Evolutionary conservation across 2,888 invertebrate genomes (phyloP), one percentile per base, ranked within the genome.

Genomic region (Pachymerium ferrugineum): DNA sequence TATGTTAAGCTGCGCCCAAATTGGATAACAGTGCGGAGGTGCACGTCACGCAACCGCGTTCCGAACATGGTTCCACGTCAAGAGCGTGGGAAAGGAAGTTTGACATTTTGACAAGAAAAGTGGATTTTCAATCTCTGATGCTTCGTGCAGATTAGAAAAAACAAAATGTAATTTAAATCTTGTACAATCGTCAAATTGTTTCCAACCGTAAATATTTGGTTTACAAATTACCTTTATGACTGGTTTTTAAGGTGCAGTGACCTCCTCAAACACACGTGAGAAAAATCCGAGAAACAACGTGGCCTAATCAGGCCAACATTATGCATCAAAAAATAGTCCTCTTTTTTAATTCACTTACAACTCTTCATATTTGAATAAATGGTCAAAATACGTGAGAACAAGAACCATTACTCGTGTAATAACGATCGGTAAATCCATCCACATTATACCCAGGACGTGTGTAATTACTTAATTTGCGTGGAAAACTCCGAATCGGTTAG

Each of bases 11-110:
- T 47, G 47, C 19, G 16, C 47, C 47, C 47, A 47, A 47, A 47
- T 47, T 47, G 47, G 47, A 47, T 47, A 47, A 47, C 47, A 47
- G 47, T 47, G 47, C 47, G 47, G 47, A 47, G 47, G n/a, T 47
- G 47, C 47, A 47, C 47, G 47, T 47, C 47, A 47, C 47, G 47
- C 47, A 47, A 47, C 47, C 47, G 47, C 47, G 47, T 47, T 47
- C 47, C 47, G 47, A 47, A 47, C 47, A 16, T 47, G 47, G 47
- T 47, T 47, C 47, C 47, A 47, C 47, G 47, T 47, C 47, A 47
- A 47, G 47, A 47, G 47, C 47, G 47, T 47, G 47, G 47, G 47
- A 47, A 47, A 47, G 47, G 47, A 38, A 47, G 47, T 47, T 47
- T 47, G 47, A 47, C 47, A 47, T 47, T 47, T 47, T 47, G 47